Evolutionary conservation across 2,888 invertebrate genomes (phyloP).

Genomic region (Amphiduros pacificus): DNA sequence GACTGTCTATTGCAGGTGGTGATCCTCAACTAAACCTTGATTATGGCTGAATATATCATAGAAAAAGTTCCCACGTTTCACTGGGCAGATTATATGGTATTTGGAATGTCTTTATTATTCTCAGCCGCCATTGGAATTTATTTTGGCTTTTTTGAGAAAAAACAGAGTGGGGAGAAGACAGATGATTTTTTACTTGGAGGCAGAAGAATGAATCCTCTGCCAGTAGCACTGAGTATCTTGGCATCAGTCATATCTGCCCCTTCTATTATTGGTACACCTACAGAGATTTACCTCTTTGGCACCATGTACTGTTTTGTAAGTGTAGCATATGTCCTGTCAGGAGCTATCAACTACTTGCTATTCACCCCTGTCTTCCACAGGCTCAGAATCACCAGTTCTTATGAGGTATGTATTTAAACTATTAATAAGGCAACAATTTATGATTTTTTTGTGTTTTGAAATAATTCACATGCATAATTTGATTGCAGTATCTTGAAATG

Average conservation of each 20-base stretch:
- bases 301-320: conserved; percentile 69
- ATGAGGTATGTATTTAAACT: conserved; percentile 38
- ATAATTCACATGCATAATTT: neutral
- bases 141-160: conserved; percentile 35
- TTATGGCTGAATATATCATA: too few relatives aligned
- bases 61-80: conserved; percentile 33
- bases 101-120: conserved; percentile 36
- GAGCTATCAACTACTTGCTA: conserved; percentile 61
- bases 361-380: conserved; percentile 49
- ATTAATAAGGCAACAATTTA: too few relatives aligned
- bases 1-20: too few relatives aligned
- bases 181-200: conserved; percentile 10
- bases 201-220: neutral
- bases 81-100: conserved; percentile 46
- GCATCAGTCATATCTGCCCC: conserved; percentile 44
- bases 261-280: conserved; percentile 43
- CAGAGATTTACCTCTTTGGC: conserved; percentile 68
- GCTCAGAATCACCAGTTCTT: conserved; percentile 45
- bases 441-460: too few relatives aligned
- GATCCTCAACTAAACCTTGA: too few relatives aligned
- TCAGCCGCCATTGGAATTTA: conserved; percentile 42
- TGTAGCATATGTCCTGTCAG: conserved; percentile 76
- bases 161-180: conserved; percentile 17
- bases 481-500: conserved; percentile 77
- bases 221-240: conserved; percentile 12